These are phyloP conservation scores for Litocranius walleri DNA, from an alignment of 2,113 vertebrate species.

Conservation along the genomic window DNA sequence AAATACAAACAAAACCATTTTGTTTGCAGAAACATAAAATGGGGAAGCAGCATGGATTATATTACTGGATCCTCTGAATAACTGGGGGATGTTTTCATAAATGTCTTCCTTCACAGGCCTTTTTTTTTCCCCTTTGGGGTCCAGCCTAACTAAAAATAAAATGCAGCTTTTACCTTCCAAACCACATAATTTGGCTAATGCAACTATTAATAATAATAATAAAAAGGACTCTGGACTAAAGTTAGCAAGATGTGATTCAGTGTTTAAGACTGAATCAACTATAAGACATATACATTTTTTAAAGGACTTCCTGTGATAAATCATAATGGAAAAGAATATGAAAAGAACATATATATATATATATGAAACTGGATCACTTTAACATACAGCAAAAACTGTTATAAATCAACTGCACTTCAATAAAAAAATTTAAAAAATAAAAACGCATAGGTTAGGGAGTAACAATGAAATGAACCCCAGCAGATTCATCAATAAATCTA, in stretches of 20 bases:
- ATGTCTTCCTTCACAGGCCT: background rate
- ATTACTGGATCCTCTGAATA: conserved; percentile 50
- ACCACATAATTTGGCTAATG: background rate
- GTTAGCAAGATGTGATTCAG: background rate
- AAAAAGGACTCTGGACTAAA: background rate
- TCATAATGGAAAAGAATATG: background rate
- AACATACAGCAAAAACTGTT: background rate
- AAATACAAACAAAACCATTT: conserved; percentile 72
- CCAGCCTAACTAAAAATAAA: conserved; percentile 1
- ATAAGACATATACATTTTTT: background rate
- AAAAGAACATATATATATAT: background rate
- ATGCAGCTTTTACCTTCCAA: background rate
- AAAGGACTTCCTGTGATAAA: background rate
- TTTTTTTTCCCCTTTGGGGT: background rate
- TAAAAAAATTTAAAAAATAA: background rate
- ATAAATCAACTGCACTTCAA: background rate
- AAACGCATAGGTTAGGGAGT: background rate
- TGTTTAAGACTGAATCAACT: background rate
- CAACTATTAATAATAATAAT: background rate
- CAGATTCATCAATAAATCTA: background rate
- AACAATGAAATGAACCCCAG: background rate
- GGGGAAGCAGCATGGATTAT: conserved; percentile 62
- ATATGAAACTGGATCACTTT: background rate
- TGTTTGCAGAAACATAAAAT: conserved; percentile 71
- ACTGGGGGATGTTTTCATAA: conserved; percentile 63